These are phyloP conservation scores for Pheosia gnoma DNA, from an alignment of 2,888 invertebrate species.

Conservation along the genomic window DNA sequence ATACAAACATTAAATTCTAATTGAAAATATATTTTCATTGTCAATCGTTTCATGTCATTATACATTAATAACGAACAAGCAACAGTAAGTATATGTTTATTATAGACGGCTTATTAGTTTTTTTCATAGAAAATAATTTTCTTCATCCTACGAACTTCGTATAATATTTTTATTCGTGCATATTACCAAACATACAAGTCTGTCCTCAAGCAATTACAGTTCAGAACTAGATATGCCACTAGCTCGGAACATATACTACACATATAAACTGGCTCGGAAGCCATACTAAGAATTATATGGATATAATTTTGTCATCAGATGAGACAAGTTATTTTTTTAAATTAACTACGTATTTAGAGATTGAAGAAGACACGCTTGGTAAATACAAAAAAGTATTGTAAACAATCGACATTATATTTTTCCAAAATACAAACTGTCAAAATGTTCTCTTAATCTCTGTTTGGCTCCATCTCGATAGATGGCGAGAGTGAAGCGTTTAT, in stretches of 20 bases:
- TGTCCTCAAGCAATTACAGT: too few relatives aligned
- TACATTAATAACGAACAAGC: conserved; percentile 20
- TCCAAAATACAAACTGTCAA: conserved; percentile 12
- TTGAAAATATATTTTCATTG: conserved; percentile 72
- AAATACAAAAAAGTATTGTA: conserved; percentile 30
- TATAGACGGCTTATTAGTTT: conserved; percentile 30
- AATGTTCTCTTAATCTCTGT: conserved; percentile 13
- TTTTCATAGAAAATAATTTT: background rate
- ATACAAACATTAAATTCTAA: conserved; percentile 8
- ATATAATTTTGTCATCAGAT: background rate
- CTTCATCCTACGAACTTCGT: too few relatives aligned
- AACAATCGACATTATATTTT: conserved; percentile 16
- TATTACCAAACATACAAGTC: too few relatives aligned
- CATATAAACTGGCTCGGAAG: too few relatives aligned
- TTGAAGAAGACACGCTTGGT: conserved; percentile 40
- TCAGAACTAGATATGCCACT: too few relatives aligned
- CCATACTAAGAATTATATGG: too few relatives aligned
- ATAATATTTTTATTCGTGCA: too few relatives aligned
- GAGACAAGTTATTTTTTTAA: background rate
- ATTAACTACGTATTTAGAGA: conserved; percentile 18
- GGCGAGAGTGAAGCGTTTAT: conserved; percentile 36
- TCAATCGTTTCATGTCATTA: conserved; percentile 39
- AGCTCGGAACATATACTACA: too few relatives aligned
- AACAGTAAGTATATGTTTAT: conserved; percentile 29
- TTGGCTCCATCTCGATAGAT: conserved; percentile 46